Conservation (phyloP, 53 echinoderm and acorn worm species). For the Pentamera pediparva region DNA sequence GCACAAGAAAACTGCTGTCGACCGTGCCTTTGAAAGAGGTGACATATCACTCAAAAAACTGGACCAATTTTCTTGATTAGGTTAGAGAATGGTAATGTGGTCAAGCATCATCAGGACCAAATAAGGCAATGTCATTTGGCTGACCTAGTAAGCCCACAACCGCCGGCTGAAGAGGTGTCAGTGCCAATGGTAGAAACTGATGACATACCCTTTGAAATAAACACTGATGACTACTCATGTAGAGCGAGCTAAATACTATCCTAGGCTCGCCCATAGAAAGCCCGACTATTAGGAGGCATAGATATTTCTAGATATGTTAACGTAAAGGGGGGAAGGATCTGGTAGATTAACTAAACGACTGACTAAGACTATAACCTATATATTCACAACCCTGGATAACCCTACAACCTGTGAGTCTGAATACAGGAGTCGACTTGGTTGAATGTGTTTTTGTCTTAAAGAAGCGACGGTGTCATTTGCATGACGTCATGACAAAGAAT, state of each 20-base stretch:
- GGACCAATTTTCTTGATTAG: background rate
- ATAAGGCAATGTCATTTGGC: background rate
- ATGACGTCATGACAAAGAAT: no score
- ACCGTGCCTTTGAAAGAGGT: background rate
- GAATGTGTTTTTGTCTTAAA: no score
- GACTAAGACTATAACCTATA: no score
- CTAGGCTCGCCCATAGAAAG: background rate
- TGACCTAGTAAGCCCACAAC: background rate
- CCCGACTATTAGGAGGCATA: background rate
- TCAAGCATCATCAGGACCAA: background rate
- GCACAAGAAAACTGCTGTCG: background rate
- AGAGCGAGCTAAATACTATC: background rate
- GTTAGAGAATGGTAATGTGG: background rate
- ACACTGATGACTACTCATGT: background rate
- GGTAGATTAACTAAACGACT: constrained; percentile 1
- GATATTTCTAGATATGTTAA: background rate
- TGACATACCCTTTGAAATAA: background rate
- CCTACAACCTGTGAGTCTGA: no score
- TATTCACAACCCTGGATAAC: no score
- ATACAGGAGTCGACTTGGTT: no score
- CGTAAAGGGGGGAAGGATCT: background rate
- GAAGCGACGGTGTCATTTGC: no score
- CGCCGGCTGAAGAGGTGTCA: background rate
- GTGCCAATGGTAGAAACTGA: background rate
- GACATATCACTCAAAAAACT: background rate